Conservation (phyloP, 2,113 vertebrate species). For the Protobothrops mucrosquamatus region DNA sequence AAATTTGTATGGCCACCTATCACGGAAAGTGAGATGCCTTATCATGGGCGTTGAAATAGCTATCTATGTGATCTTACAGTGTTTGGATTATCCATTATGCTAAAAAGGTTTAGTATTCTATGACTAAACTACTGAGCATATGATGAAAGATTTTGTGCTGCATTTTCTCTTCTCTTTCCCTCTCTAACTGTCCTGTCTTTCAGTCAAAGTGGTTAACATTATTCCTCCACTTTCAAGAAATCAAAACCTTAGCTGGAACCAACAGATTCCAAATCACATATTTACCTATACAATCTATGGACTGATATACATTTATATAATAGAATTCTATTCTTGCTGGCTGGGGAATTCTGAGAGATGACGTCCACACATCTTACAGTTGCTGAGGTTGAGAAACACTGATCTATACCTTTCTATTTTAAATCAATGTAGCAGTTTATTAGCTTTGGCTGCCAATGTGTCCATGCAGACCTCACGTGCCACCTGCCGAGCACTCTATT, state of each 20-base stretch:
- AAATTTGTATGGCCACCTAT: too few species aligned
- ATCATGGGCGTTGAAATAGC: neutral
- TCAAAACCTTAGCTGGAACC: too few species aligned
- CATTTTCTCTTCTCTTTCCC: too few species aligned
- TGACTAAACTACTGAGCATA: too few species aligned
- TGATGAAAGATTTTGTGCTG: too few species aligned
- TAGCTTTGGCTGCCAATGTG: neutral
- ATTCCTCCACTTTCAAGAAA: too few species aligned
- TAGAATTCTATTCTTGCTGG: neutral
- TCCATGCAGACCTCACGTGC: neutral
- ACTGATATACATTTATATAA: neutral
- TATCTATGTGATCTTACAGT: neutral
- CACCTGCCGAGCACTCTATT: neutral
- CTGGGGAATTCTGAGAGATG: neutral
- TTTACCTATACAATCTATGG: too few species aligned
- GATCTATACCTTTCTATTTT: neutral
- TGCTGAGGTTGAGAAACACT: neutral
- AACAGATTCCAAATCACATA: too few species aligned
- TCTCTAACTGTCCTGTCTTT: too few species aligned
- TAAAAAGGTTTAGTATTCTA: too few species aligned
- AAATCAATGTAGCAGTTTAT: neutral
- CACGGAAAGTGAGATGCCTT: neutral
- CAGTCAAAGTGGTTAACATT: too few species aligned
- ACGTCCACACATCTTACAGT: neutral
- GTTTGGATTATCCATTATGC: too few species aligned